Percentiles rank a stretch among this genome's conserved stretches.
Conservation (phyloP, 2,797 vertebrate species). For the Helostoma temminkii region DNA sequence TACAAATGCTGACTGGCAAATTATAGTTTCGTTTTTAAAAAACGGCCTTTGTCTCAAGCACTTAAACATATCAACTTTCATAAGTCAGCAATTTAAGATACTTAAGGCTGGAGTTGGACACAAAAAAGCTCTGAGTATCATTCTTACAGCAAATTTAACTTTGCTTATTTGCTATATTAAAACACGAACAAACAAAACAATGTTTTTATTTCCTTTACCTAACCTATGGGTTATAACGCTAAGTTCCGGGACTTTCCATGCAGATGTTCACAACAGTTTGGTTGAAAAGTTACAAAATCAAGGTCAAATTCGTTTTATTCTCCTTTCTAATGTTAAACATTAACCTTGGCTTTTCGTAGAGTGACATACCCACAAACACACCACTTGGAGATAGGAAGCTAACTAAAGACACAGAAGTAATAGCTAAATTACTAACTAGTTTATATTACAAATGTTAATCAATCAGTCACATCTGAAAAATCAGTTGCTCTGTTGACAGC, state of each 20-base stretch:
- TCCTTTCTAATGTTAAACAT: neutral
- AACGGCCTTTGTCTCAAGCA: no score
- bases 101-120: neutral
- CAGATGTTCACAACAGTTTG: neutral
- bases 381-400: neutral
- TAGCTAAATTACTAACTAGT: neutral
- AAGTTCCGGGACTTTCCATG: neutral
- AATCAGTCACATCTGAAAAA: neutral
- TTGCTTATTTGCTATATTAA: no score
- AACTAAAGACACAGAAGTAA: neutral
- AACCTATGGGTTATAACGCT: neutral
- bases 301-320: neutral
- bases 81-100: neutral
- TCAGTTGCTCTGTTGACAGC: conserved; percentile 27
- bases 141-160: neutral
- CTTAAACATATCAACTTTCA: no score
- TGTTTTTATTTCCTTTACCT: no score
- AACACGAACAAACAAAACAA: no score
- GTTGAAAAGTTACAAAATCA: neutral
- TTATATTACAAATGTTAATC: neutral
- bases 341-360: neutral
- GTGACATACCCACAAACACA: neutral
- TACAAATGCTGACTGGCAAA: no score
- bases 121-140: neutral
- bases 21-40: no score